Percentiles rank a stretch among this genome's conserved stretches.
These are phyloP conservation scores for Leucopternis melanops DNA, from an alignment of 2,113 vertebrate genomes.

Conservation along the genomic window DNA sequence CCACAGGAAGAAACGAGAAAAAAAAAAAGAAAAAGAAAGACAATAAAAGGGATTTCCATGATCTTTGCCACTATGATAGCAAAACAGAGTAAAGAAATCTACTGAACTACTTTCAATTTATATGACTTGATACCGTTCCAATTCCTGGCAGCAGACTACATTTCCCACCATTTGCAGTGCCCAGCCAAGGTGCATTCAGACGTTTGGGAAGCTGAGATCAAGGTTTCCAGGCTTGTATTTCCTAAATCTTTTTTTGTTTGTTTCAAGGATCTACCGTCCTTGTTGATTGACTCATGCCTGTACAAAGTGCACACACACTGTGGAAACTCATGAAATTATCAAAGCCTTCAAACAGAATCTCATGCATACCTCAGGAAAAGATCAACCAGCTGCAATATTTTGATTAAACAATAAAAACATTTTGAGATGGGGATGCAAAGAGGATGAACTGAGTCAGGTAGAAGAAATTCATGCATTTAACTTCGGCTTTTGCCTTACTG, in stretches of 20 bases:
- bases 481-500: background rate
- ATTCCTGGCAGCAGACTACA: background rate
- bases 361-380: background rate
- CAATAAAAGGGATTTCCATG: background rate
- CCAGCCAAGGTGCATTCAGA: background rate
- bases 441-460: background rate
- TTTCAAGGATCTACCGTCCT: background rate
- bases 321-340: background rate
- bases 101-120: background rate
- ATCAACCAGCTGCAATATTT: background rate
- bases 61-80: background rate
- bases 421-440: background rate
- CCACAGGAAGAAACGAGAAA: rapidly evolving
- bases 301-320: background rate
- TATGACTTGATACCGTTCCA: background rate
- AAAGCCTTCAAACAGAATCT: background rate
- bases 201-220: background rate
- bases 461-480: background rate
- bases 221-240: background rate
- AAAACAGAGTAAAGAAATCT: background rate
- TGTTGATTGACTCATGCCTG: background rate
- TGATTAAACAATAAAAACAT: background rate
- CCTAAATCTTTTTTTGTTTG: background rate
- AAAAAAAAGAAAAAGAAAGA: rapidly evolving
- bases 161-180: background rate